A percentile compares a stretch with the other conserved stretches of the same genome.
These are phyloP conservation scores for Crotophaga sulcirostris DNA, from an alignment of 2,113 vertebrate species.

Conservation along the genomic window DNA sequence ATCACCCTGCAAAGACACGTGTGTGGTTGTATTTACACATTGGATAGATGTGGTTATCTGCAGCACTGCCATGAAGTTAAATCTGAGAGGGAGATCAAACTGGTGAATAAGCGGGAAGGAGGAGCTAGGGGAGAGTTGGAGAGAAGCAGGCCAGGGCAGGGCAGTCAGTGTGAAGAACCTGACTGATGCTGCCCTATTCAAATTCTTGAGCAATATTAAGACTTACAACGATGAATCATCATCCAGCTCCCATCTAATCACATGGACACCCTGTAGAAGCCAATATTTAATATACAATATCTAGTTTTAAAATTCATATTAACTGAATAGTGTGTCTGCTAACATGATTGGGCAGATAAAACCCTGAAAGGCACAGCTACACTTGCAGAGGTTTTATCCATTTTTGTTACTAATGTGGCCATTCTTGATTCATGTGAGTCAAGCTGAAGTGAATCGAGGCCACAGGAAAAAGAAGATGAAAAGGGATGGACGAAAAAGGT, in stretches of 20 bases:
- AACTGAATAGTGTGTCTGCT: neutral
- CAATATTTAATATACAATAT: neutral
- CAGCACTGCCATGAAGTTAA: neutral
- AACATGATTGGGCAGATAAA: neutral
- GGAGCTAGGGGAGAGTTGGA: neutral
- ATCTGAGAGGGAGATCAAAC: neutral
- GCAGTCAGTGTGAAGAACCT: neutral
- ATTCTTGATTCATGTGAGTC: neutral
- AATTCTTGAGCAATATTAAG: neutral
- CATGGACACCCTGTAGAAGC: neutral
- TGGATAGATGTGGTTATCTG: neutral
- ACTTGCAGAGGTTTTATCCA: neutral
- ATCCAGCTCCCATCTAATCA: neutral
- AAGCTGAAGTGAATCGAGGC: neutral
- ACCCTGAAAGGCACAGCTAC: slow-evolving; percentile 4
- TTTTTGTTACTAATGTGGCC: neutral
- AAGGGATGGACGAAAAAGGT: neutral
- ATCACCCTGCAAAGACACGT: neutral
- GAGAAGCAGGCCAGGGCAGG: neutral
- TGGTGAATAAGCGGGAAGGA: neutral
- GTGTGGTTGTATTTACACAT: neutral
- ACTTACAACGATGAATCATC: neutral
- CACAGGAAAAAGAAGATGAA: neutral
- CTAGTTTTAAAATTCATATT: neutral
- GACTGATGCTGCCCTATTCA: slow-evolving; percentile 11